Conservation (phyloP, 2,113 vertebrate genomes). For the Ginglymostoma cirratum region DNA sequence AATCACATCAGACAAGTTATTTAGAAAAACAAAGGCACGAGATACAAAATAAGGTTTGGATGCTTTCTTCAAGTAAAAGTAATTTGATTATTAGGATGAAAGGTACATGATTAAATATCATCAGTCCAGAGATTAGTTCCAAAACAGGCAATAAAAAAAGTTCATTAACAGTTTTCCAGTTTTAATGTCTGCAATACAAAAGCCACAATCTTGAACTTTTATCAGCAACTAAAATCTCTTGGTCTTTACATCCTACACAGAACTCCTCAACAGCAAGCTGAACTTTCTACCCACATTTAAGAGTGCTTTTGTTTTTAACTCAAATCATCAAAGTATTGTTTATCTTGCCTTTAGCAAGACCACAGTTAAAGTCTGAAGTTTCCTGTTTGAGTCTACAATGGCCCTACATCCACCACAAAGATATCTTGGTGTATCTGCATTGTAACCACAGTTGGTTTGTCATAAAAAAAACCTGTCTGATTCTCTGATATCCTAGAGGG, state of each 20-base stretch:
- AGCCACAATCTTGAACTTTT: not conserved
- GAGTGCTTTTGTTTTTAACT: not conserved
- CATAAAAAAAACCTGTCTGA: no score
- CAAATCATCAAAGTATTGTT: no score
- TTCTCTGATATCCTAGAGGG: no score
- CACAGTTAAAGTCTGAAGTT: not conserved
- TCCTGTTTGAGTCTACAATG: no score
- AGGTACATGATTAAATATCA: not conserved
- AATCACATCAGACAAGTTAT: not conserved
- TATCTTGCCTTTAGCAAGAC: not conserved
- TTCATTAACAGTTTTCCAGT: not conserved
- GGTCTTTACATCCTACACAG: not conserved
- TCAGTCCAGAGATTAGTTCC: not conserved
- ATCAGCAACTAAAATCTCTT: not conserved
- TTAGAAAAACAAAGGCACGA: no score
- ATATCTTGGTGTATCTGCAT: no score
- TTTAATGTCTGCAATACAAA: not conserved
- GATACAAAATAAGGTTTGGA: not conserved
- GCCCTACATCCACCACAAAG: no score
- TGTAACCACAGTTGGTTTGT: no score
- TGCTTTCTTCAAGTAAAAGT: not conserved
- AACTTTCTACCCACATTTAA: not conserved
- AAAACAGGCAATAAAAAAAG: not conserved
- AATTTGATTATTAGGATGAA: not conserved
- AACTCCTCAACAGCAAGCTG: not conserved